Evolutionary conservation across 1,140 invertebrate species (phyloP), one percentile per base, ranked within the genome.

Genomic region (Anastrepha obliqua): DNA sequence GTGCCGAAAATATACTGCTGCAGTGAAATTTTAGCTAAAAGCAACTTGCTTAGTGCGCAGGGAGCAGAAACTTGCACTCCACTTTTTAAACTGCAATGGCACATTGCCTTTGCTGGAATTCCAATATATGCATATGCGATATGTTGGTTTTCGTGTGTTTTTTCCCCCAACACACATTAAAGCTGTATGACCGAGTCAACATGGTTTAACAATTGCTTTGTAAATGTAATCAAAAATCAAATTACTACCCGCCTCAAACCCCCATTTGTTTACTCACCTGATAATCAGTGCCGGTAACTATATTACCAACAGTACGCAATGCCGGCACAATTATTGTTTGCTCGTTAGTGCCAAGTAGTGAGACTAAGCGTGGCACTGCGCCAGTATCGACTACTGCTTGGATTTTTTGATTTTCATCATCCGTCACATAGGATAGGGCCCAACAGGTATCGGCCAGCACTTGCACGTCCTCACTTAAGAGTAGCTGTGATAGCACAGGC

Each of bases 381-480:
- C 96, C 95, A 11, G 95, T 94, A 44, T 95, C 95, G 8, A 98
- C 95, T 1, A 98, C 97, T 1, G 95, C 95, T 93, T 97, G 98
- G 90, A 99, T 99, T 92, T 98, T 98, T 51, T 98, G 97, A 93
- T 99, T 99, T 1, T 96, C 96, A 3, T 98, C 98, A 94, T 99
- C 98, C 3, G 98, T 99, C 5, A 99, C 94, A 92, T 99, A 99
- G 0, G 98, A 99, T 20, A 99, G 94, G 0, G 98, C 98, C 99
- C 99, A 99, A 91, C 98, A 99, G 9, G 98, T 96, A 94, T 99
- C 98, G 81, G 98, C 96, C 90, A 97, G 91, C 11, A 98, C 95
- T 92, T 97, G 96, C 92, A 96, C 94, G 93, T 98, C 97, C 0
- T 92, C 90, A 89, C 96, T 95, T 86, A 95, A 94, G 85, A 99